Percentiles rank a stretch among this genome's conserved stretches.
phyloP scores from a whole-genome alignment of 2,113 vertebrate species.

The Mormyrus lacerda region DNA sequence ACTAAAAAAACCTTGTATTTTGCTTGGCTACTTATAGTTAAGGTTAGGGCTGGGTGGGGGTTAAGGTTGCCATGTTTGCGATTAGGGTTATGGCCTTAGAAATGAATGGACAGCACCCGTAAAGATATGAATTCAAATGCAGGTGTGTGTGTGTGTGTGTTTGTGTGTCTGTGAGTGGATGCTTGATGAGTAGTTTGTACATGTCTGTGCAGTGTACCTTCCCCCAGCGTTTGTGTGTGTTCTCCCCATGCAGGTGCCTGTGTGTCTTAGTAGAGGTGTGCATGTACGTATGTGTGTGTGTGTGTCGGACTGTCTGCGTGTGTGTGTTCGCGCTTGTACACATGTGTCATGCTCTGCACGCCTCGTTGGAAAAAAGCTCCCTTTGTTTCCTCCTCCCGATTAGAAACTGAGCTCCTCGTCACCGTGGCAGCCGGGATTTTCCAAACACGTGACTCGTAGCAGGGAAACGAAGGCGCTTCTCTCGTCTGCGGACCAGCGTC shows the following conservation, averaged over 20 bases:
- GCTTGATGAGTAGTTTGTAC: background rate
- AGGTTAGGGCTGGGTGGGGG: background rate
- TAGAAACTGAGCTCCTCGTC: conserved; percentile 20
- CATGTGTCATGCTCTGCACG: conserved; percentile 34
- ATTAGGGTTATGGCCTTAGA: background rate
- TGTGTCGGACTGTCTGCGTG: conserved; percentile 25
- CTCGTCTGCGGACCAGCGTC: conserved; percentile 26
- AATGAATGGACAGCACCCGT: background rate
- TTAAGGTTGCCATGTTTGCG: background rate
- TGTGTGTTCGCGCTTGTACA: conserved; percentile 44
- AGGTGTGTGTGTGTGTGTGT: background rate
- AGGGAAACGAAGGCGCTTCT: conserved; percentile 15
- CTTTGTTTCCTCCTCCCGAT: background rate
- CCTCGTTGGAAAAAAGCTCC: background rate
- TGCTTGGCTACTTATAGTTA: background rate
- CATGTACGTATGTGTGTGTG: conserved; percentile 10
- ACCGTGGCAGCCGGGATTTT: conserved; percentile 29
- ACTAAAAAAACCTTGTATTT: background rate
- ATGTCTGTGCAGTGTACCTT: background rate
- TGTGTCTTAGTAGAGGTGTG: background rate
- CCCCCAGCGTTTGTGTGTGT: no score
- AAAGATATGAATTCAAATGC: background rate
- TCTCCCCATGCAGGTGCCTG: no score
- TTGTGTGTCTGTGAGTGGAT: background rate
- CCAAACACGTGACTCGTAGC: conserved; percentile 28